Evolutionary conservation across 2,113 vertebrate species (phyloP).

Genomic region (Misgurnus anguillicaudatus): DNA sequence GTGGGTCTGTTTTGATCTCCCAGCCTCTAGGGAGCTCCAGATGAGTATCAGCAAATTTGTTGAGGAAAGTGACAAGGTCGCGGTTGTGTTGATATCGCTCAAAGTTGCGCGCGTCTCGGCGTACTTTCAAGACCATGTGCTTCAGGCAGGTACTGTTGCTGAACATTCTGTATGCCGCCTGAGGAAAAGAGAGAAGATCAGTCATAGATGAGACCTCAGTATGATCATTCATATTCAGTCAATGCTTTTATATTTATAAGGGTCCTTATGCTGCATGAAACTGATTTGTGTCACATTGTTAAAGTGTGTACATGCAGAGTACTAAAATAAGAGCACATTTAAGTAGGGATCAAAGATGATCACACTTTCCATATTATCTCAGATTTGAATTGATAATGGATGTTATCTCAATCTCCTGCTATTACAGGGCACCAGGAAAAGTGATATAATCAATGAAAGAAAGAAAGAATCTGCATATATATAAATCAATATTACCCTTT

Average conservation of each 20-base stretch:
- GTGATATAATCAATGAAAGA: constrained; percentile 21
- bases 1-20: constrained; percentile 97
- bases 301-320: too few species aligned
- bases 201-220: not conserved
- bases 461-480: constrained; percentile 22
- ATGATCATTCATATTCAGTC: not conserved
- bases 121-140: constrained; percentile 98
- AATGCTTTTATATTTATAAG: not conserved
- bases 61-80: constrained; percentile 96
- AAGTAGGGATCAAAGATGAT: too few species aligned
- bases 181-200: not conserved
- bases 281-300: too few species aligned
- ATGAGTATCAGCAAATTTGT: constrained; percentile 91
- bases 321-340: too few species aligned
- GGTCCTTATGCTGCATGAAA: not conserved
- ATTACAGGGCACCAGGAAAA: not conserved
- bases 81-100: constrained; percentile 98
- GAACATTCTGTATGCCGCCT: constrained; percentile 96
- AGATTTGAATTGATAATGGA: constrained; percentile 10
- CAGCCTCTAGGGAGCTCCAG: constrained; percentile 94
- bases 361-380: too few species aligned
- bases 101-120: constrained; percentile 93
- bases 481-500: constrained; percentile 17
- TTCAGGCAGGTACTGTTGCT: constrained; percentile 97
- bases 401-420: not conserved